Evolutionary conservation across 2,797 vertebrate species (phyloP).

Genomic region (Lemur catta): DNA sequence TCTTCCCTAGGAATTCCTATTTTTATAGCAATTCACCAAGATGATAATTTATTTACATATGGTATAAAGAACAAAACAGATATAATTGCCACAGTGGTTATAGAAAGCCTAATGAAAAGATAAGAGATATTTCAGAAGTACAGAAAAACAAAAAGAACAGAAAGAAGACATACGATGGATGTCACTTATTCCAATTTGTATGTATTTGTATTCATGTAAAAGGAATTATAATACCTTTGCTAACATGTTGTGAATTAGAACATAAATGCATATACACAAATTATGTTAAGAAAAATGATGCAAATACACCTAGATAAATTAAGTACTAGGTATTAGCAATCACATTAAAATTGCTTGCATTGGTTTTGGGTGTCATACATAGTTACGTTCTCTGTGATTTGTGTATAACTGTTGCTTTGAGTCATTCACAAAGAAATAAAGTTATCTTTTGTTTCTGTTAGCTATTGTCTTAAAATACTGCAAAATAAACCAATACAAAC

Average conservation of each 20-base stretch:
- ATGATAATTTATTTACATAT: conserved; percentile 35
- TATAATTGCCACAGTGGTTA: neutral
- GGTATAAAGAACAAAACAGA: conserved; percentile 1
- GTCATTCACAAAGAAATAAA: neutral
- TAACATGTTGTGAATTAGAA: neutral
- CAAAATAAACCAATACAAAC: neutral
- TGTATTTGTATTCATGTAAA: neutral
- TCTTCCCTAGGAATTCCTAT: conserved; percentile 24
- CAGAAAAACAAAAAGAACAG: neutral
- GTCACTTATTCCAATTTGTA: neutral
- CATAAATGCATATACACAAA: neutral
- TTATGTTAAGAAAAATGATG: neutral
- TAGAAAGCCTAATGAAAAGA: neutral
- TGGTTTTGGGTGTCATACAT: rapidly evolving
- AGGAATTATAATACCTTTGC: neutral
- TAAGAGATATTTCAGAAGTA: neutral
- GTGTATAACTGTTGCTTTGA: neutral
- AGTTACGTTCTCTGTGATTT: neutral
- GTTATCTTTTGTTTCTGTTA: neutral
- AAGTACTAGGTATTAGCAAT: neutral
- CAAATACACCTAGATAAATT: neutral
- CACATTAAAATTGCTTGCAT: neutral
- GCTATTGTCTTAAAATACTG: neutral
- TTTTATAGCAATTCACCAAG: conserved; percentile 3
- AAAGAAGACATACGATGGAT: neutral